Base-by-base conservation (phyloP, 2,797 vertebrate species). In the Sebastes iracundus region DNA sequence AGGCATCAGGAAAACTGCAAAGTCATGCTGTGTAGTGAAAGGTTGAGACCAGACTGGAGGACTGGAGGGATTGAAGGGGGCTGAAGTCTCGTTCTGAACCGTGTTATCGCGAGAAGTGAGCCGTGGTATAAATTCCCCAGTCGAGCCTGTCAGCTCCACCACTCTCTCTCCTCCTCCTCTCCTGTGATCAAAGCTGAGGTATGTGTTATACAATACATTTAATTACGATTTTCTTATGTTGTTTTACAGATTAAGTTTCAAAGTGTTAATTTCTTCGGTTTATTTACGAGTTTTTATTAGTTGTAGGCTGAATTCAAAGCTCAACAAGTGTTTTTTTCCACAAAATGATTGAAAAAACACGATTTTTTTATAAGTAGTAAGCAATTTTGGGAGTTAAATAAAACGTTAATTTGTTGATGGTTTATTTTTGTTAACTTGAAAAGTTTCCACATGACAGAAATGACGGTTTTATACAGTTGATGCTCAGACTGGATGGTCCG, bases 1-100 rank as follows among this genome's bases (percentile, higher is more conserved):
- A 53, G 20, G 6, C 28, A 11, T 6, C 7, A 22, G 58, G 59
- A 92, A 95, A 95, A 88, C 2, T 95, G 96, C 95, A 89, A 86
- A 95, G 95, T 96, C 96, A 96, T 94, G 89, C 94, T 93, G 83
- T 63, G 55, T 88, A 12, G 74, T 38, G 25, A 2, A 13, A 25
- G 18, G 10, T 30, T 58, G 23, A 67, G 30, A 12, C 2, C 38
- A 70, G 30, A 12, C 2, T 49, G 20, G 7, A 27, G 10, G 27
- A 13, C 20, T 33, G 30, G 59, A 12, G 4, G 25, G 52, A 4
- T 4, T 25, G 28, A 56, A 69, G 22, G 75, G 6, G 46, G 18
- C 3, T 27, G 65, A 16, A 30, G 28, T 90, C 87, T 23, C 87
- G 71, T 80, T 60, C 18, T 33, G 25, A 3, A 1, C 1, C 0